phyloP scores from a whole-genome alignment of 2,888 invertebrate genomes.

The Tipula vernalis region DNA sequence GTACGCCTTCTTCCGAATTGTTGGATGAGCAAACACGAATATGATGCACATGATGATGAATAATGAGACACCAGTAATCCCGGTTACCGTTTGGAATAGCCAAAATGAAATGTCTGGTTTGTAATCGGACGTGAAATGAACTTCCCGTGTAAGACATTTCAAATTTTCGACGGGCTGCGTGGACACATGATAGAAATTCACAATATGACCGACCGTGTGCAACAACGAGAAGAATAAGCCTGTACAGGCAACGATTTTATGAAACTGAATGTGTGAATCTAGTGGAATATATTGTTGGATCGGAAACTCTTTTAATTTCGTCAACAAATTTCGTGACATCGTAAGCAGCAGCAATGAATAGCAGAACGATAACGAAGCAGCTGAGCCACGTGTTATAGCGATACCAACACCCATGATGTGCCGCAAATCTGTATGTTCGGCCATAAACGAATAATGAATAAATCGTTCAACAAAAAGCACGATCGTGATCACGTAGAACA shows the following conservation, averaged over 20 bases:
- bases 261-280: slow-evolving; percentile 92
- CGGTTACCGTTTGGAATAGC: slow-evolving; percentile 90
- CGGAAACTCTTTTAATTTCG: slow-evolving; percentile 86
- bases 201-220: slow-evolving; percentile 88
- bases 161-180: slow-evolving; percentile 90
- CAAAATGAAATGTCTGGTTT: slow-evolving; percentile 89
- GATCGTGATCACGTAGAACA: slow-evolving; percentile 90
- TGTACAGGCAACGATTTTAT: slow-evolving; percentile 92
- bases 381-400: slow-evolving; percentile 87
- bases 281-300: slow-evolving; percentile 88
- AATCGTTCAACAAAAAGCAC: slow-evolving; percentile 90
- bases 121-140: slow-evolving; percentile 88
- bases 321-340: slow-evolving; percentile 88
- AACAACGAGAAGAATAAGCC: slow-evolving; percentile 85
- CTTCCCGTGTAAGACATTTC: slow-evolving; percentile 82
- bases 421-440: slow-evolving; percentile 85
- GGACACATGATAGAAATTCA: slow-evolving; percentile 95
- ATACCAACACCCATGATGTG: slow-evolving; percentile 97
- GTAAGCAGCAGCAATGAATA: slow-evolving; percentile 83
- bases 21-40: slow-evolving; percentile 92
- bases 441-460: slow-evolving; percentile 92
- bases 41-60: slow-evolving; percentile 89
- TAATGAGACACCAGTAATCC: slow-evolving; percentile 73
- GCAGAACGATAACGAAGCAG: slow-evolving; percentile 88
- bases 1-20: slow-evolving; percentile 83